A percentile compares a stretch with the other conserved stretches of the same genome.
phyloP scores from a whole-genome alignment of 2,113 vertebrate species.

The Anhinga rufa region DNA sequence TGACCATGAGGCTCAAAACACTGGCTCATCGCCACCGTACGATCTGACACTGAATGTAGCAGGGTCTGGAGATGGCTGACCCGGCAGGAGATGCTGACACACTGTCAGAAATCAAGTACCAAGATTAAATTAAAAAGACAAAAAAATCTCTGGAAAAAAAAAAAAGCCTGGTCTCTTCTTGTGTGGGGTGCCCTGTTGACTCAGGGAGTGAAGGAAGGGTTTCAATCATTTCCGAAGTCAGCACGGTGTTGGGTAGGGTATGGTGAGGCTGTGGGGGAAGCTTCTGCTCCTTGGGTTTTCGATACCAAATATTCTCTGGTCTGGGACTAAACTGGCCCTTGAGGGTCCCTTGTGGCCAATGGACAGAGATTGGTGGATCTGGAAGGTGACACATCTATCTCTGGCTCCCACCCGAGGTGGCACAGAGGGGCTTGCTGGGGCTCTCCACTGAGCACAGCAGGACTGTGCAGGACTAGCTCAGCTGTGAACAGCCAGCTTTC shows the following conservation, averaged over 20 bases:
- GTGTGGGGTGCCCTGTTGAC: background rate
- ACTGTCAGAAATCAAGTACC: slow-evolving; percentile 26
- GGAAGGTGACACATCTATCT: background rate
- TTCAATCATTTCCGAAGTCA: background rate
- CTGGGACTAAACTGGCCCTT: background rate
- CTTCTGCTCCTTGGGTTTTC: background rate
- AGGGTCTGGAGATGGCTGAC: slow-evolving; percentile 11
- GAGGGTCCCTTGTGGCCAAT: background rate
- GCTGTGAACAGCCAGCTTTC: too few species aligned
- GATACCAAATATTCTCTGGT: background rate
- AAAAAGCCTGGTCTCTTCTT: slow-evolving; percentile 5
- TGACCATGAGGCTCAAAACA: background rate
- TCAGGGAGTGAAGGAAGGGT: background rate
- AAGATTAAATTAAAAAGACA: slow-evolving; percentile 41
- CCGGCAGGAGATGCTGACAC: background rate
- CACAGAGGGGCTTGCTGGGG: background rate
- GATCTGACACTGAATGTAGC: slow-evolving; percentile 50
- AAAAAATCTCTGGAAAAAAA: background rate
- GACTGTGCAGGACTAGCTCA: background rate
- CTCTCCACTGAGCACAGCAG: background rate
- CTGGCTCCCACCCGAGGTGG: background rate
- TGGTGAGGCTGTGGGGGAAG: background rate
- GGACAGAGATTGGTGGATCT: background rate
- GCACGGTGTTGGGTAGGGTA: background rate
- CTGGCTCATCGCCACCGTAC: background rate